phyloP scores from a whole-genome alignment of 2,888 invertebrate species.

The Alloscopus bannaensis region DNA sequence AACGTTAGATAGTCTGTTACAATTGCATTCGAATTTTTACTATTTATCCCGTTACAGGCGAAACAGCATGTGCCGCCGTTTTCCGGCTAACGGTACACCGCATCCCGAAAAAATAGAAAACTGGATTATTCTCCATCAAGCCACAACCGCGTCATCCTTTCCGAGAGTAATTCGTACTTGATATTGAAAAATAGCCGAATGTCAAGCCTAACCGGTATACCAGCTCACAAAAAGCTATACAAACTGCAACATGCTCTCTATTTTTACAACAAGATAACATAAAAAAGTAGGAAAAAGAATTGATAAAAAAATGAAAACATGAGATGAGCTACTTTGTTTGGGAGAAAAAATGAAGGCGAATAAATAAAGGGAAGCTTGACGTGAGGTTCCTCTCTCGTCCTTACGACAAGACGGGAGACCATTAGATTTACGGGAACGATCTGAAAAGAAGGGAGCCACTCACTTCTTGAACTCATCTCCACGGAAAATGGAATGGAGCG shows the following conservation, averaged over 20 bases:
- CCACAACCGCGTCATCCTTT: background rate
- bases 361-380: too few relatives aligned
- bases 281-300: background rate
- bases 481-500: background rate
- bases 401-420: background rate
- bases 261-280: too few relatives aligned
- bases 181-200: slow-evolving; percentile 8
- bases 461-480: background rate
- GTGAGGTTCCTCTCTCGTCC: slow-evolving; percentile 14
- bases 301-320: slow-evolving; percentile 23
- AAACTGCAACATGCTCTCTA: background rate
- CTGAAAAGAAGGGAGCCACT: background rate
- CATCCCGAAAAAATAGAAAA: background rate
- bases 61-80: too few relatives aligned
- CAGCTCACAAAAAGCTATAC: background rate
- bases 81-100: slow-evolving; percentile 4
- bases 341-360: background rate
- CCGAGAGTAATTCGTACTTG: too few relatives aligned
- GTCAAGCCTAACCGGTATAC: background rate
- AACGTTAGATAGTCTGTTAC: too few relatives aligned
- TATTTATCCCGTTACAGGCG: too few relatives aligned
- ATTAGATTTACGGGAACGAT: background rate
- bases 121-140: background rate
- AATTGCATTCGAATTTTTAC: too few relatives aligned
- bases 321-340: background rate